Base-by-base conservation (phyloP, 2,888 invertebrate genomes). In the Drosophila affinis region DNA sequence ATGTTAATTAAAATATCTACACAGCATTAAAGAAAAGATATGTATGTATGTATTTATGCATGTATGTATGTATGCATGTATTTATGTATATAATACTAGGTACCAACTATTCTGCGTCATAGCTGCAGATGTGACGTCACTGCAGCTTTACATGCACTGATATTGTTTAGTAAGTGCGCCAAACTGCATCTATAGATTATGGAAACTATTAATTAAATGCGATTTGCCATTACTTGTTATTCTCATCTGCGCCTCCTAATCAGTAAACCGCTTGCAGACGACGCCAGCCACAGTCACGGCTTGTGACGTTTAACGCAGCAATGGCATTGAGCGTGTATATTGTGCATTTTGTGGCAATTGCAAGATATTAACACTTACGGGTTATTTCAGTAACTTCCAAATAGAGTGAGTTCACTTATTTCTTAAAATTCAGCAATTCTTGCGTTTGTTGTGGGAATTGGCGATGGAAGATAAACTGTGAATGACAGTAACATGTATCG, bases 161-260 rank as follows among this genome's bases (percentile, higher is more conserved):
- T 52, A 67, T 45, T 44, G 29, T 57, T 46, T 27, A 34, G 45
- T 32, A 32, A 32, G 47, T 68, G 45, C 75, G 39, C 49, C 53
- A 48, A 18, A 52, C 47, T 48, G n/a, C 14, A 9, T n/a, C 7
- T 14, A 44, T 44, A 47, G 49, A 45, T 24, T 45, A 29, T 54
- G 18, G 51, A 62, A 56, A 63, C 51, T 73, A 64, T 51, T 74
- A 56, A 74, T 74, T 70, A 70, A 56, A 52, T 70, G 24, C 39
- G 54, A 54, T 44, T 54, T 73, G 46, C 74, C 65, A 70, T 51
- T 73, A 45, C 14, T 18, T 72, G 12, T 24, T 32, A 63, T 56
- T 73, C 48, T 14, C 39, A 39, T 39, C 39, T 39, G n/a, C n/a
- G n/a, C 39, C 2, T 39, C n/a, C 39, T 39, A 39, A 39, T 14